A percentile compares a stretch with the other conserved stretches of the same genome.
Conservation (phyloP, 2,113 vertebrate species). For the Callipepla californica region DNA sequence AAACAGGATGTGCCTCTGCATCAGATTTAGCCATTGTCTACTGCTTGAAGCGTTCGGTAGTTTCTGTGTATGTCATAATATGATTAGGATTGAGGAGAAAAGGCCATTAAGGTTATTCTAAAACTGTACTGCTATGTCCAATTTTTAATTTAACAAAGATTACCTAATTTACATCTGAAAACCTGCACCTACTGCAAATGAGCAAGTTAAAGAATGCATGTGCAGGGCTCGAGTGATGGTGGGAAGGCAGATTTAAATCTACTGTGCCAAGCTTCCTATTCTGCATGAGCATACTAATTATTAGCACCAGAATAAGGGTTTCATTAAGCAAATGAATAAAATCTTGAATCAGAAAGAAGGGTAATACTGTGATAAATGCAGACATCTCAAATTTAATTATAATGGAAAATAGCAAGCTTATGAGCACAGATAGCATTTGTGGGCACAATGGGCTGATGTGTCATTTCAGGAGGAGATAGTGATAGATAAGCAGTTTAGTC, state of each 20-base stretch:
- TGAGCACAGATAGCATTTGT: background rate
- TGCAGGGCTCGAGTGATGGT: background rate
- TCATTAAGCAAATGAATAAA: slow-evolving; percentile 27
- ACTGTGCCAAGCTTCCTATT: background rate
- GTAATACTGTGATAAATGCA: background rate
- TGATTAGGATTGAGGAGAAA: background rate
- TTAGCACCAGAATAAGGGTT: background rate
- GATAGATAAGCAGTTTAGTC: background rate
- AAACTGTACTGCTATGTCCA: background rate
- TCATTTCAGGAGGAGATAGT: background rate
- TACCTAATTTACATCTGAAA: slow-evolving; percentile 48
- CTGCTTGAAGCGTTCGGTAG: background rate
- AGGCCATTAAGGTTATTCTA: background rate
- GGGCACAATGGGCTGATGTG: background rate
- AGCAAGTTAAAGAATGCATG: background rate
- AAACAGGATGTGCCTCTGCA: slow-evolving; percentile 46
- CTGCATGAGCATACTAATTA: background rate
- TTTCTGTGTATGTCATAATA: background rate
- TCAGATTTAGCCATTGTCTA: background rate
- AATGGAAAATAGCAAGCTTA: slow-evolving; percentile 32
- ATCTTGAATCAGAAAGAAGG: background rate
- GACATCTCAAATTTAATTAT: background rate
- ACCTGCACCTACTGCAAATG: background rate
- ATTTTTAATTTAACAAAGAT: slow-evolving; percentile 15
- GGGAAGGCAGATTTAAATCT: background rate